phyloP scores from a whole-genome alignment of 1,140 invertebrate genomes.

The Parasteatoda tepidariorum region DNA sequence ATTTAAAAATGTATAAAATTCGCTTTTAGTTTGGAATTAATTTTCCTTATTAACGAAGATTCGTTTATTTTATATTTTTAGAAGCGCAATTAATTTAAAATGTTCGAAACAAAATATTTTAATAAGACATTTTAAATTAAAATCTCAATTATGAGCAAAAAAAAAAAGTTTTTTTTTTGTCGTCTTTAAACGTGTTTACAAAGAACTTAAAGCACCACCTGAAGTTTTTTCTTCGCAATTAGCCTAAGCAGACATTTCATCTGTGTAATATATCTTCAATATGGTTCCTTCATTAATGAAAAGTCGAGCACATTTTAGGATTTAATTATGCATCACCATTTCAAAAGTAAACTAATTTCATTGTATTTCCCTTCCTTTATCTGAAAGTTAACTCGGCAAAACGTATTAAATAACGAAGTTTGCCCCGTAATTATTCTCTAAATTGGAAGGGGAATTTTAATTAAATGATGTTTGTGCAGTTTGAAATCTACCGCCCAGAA shows the following conservation, averaged over 20 bases:
- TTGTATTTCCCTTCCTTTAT: background rate
- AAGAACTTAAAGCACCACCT: too few species aligned
- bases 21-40: too few species aligned
- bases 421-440: conserved; percentile 3
- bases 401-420: background rate
- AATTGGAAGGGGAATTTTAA: conserved; percentile 28
- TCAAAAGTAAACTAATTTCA: background rate
- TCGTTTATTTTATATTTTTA: too few species aligned
- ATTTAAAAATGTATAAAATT: too few species aligned
- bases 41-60: too few species aligned
- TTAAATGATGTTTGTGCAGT: conserved; percentile 14
- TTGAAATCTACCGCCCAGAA: background rate
- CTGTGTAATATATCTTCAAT: background rate
- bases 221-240: background rate
- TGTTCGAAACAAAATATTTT: too few species aligned
- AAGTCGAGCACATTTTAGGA: background rate
- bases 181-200: too few species aligned
- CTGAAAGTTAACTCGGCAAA: background rate
- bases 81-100: too few species aligned
- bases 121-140: too few species aligned
- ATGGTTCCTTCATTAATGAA: background rate
- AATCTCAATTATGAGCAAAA: too few species aligned
- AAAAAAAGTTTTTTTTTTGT: too few species aligned
- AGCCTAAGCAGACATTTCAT: background rate
- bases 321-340: background rate